Percentiles rank a stretch among this genome's conserved stretches.
Conservation (phyloP, 2,888 invertebrate genomes). For the Acrobasis suavella region DNA sequence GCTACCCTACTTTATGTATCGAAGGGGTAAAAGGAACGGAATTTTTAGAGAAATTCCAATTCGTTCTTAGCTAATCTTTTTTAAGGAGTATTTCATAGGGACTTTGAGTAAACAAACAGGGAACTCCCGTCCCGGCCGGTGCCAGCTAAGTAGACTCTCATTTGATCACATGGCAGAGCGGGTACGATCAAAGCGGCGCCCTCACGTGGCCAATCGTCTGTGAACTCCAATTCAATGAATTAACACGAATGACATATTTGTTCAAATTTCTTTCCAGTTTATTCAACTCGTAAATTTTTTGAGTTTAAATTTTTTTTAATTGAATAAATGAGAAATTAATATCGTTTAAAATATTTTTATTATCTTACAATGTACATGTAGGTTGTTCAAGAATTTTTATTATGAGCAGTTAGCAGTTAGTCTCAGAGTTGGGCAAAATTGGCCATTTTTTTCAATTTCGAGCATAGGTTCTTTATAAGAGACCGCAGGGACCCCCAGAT, state of each 20-base stretch:
- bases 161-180: conserved; percentile 72
- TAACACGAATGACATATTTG: conserved; percentile 68
- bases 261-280: conserved; percentile 45
- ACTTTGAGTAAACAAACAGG: conserved; percentile 41
- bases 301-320: conserved; percentile 7
- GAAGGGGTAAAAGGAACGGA: not conserved
- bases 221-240: conserved; percentile 69
- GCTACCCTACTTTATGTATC: too few relatives aligned
- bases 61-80: not conserved
- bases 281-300: conserved; percentile 30
- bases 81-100: conserved; percentile 32
- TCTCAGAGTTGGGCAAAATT: too few relatives aligned
- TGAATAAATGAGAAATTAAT: too few relatives aligned
- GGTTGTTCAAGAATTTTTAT: too few relatives aligned
- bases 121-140: conserved; percentile 34
- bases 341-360: too few relatives aligned
- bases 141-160: conserved; percentile 57
- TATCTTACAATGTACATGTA: too few relatives aligned
- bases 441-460: too few relatives aligned
- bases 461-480: too few relatives aligned
- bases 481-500: too few relatives aligned
- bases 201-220: conserved; percentile 66
- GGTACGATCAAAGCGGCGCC: conserved; percentile 73
- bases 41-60: not conserved
- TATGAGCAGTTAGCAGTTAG: too few relatives aligned